phyloP scores from a whole-genome alignment of 2,113 vertebrate genomes.

The Nansenia antarctica region DNA sequence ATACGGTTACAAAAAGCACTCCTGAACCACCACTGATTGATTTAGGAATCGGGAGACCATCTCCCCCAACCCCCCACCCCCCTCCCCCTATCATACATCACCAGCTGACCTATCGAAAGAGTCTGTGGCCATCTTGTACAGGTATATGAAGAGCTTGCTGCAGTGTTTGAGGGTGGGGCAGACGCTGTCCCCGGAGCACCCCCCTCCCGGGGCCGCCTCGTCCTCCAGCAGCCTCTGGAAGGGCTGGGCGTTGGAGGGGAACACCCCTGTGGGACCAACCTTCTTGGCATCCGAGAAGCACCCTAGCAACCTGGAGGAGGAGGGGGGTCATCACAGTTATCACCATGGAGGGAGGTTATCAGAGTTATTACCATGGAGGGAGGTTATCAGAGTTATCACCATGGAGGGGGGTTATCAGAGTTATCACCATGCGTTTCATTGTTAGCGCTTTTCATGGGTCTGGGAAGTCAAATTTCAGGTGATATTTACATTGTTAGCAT shows the following conservation, averaged over 20 bases:
- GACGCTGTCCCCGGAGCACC: constrained; percentile 79
- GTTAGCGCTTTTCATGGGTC: too few species aligned
- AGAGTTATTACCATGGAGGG: too few species aligned
- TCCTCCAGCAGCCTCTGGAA: constrained; percentile 96
- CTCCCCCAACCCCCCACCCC: background rate
- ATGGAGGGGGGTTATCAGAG: too few species aligned
- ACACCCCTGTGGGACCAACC: constrained; percentile 81
- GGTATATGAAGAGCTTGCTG: constrained; percentile 97
- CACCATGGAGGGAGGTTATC: too few species aligned
- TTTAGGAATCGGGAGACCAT: background rate
- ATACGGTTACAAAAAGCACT: background rate
- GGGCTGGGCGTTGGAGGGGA: constrained; percentile 90
- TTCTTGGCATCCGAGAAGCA: constrained; percentile 96
- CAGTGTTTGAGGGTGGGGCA: constrained; percentile 90
- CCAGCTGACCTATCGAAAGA: constrained; percentile 77
- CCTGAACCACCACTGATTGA: background rate
- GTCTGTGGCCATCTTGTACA: constrained; percentile 98
- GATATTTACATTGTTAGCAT: too few species aligned
- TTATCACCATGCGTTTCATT: too few species aligned
- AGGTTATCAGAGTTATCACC: too few species aligned
- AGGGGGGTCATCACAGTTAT: background rate
- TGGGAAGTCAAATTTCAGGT: too few species aligned
- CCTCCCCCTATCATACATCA: background rate
- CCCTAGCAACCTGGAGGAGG: constrained; percentile 82
- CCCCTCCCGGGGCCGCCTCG: constrained; percentile 83